Evolutionary conservation across 2,888 invertebrate species (phyloP).

Genomic region (Drosophila kuntzei): DNA sequence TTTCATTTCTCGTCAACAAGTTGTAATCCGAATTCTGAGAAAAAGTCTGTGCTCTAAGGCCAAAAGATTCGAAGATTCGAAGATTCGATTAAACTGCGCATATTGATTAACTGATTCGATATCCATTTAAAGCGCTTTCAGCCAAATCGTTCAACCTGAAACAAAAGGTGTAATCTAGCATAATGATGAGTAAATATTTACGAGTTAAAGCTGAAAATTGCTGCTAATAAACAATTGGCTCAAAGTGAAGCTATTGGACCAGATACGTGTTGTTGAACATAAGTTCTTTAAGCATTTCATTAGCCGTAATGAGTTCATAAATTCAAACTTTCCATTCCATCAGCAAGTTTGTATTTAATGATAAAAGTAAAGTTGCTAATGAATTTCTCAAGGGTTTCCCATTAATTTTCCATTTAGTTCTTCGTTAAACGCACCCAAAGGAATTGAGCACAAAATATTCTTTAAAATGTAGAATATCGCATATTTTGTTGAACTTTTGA

Average conservation of each 20-base stretch:
- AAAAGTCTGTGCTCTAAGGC: conserved; percentile 12
- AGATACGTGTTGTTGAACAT: too few species aligned
- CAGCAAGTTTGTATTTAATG: conserved; percentile 4
- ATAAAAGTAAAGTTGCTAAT: conserved; percentile 29
- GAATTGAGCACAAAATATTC: conserved; percentile 5
- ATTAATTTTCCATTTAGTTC: conserved; percentile 14
- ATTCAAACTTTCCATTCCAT: conserved; percentile 12
- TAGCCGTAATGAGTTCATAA: conserved; percentile 24
- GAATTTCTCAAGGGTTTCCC: conserved; percentile 26
- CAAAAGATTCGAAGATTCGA: conserved; percentile 27
- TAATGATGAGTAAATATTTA: conserved; percentile 36
- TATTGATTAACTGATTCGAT: conserved; percentile 51
- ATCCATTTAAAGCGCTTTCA: conserved; percentile 29
- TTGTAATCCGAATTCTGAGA: conserved; percentile 1
- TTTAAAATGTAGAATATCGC: conserved; percentile 16
- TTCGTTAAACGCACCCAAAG: conserved; percentile 12
- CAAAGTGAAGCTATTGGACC: conserved; percentile 13
- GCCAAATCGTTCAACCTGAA: conserved; percentile 18
- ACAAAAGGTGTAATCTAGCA: conserved; percentile 41
- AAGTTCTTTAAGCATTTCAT: conserved; percentile 7
- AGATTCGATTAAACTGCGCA: conserved; percentile 35
- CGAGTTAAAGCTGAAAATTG: conserved; percentile 35
- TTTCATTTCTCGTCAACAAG: neutral
- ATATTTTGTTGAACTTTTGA: conserved; percentile 24
- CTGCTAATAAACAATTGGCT: conserved; percentile 20